Percentiles rank a stretch among this genome's conserved stretches.
These are phyloP conservation scores for Apis dorsata DNA, from an alignment of 1,140 invertebrate species.

Conservation along the genomic window DNA sequence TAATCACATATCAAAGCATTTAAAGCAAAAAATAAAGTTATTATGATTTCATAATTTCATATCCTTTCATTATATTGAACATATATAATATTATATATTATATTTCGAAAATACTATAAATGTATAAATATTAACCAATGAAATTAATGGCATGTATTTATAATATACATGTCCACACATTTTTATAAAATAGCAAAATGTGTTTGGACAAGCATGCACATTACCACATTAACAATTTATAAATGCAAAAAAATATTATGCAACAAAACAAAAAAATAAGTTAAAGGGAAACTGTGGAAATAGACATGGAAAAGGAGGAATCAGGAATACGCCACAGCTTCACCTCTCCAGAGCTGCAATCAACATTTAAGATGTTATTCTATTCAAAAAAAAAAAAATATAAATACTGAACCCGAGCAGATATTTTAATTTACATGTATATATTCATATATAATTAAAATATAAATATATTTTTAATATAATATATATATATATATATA, in stretches of 20 bases:
- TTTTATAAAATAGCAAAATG: slow-evolving; percentile 14
- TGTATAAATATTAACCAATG: background rate
- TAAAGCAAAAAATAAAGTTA: slow-evolving; percentile 17
- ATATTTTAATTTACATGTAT: background rate
- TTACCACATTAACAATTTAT: slow-evolving; percentile 58
- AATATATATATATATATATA: no score
- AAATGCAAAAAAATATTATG: slow-evolving; percentile 59
- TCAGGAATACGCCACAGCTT: slow-evolving; percentile 80
- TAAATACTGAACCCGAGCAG: slow-evolving; percentile 42
- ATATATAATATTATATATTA: no score
- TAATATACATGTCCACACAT: slow-evolving; percentile 9
- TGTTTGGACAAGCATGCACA: slow-evolving; percentile 47
- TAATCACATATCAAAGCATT: slow-evolving; percentile 7
- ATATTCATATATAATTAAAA: no score
- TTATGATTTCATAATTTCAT: background rate
- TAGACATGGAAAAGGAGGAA: slow-evolving; percentile 78
- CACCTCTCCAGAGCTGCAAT: slow-evolving; percentile 80
- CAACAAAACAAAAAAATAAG: slow-evolving; percentile 72
- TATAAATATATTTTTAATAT: no score
- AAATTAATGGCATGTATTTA: background rate
- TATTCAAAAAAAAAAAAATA: slow-evolving; percentile 36
- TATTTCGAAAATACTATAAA: slow-evolving; percentile 10
- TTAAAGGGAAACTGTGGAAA: slow-evolving; percentile 79
- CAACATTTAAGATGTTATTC: slow-evolving; percentile 75
- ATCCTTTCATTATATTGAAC: background rate